Evolutionary conservation across 1,140 invertebrate genomes (phyloP), one percentile per base, ranked within the genome.

Genomic region (Tetragnatha versicolor): DNA sequence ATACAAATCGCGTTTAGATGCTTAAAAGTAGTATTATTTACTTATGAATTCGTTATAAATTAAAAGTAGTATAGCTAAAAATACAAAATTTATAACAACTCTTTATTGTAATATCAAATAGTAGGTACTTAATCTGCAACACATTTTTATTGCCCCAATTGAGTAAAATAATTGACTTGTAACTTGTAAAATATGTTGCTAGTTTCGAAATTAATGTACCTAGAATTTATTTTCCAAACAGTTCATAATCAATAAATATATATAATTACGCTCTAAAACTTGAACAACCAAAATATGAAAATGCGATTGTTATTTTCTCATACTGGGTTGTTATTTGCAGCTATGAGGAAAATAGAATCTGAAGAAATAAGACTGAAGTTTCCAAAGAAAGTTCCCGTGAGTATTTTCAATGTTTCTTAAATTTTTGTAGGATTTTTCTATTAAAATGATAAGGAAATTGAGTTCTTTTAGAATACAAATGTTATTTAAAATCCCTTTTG

Each of bases 301-400:
- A 47, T 47, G 12, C 12, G 12, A 12, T 47, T 47, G 42, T 47
- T 1, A 17, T 47, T 47, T 47, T 12, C 20, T 47, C 20, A 61
- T 35, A 35, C 33, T 61, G 27, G 29, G 29, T 61, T 31, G 7
- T 17, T 31, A 20, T 9, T 70, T 70, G 2, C 22, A 70, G 68
- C 47, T 20, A 53, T 70, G 47, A 70, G 68, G 33, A 70, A 55
- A 55, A 37, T 39, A 17, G 68, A 70, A 25, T 53, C 68, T 17
- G 7, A 5, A 2, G 68, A 70, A 17, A 49, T 70, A 12, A 27
- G 27, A 14, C 10, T 25, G 3, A 70, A 70, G 17, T 70, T 70
- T 70, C 68, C 31, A 2, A 53, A 47, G 25, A 70, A 70, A 70
- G 31, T 70, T 25, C 68, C 68, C 20, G 68, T 70, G 37, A 70